Conservation (phyloP, 1,140 invertebrate species). For the Musca vetustissima region DNA sequence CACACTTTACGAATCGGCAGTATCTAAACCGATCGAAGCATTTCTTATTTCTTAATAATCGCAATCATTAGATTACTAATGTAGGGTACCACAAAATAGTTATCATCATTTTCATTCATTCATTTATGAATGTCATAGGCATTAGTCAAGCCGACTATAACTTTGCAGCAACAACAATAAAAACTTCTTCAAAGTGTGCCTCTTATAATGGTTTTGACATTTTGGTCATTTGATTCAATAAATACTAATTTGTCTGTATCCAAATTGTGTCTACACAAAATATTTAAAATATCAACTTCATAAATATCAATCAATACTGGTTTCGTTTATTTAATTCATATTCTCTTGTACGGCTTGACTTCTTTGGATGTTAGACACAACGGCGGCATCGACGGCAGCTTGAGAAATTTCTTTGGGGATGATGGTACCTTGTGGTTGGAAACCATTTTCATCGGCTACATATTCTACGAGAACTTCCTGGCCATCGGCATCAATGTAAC, state of each 20-base stretch:
- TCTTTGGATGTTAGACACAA: constrained; percentile 36
- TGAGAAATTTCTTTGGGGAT: constrained; percentile 54
- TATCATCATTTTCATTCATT: background rate
- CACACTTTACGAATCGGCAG: too few relatives aligned
- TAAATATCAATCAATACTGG: background rate
- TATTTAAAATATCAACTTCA: background rate
- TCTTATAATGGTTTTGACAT: constrained; percentile 16
- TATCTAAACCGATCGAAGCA: too few relatives aligned
- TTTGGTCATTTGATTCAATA: background rate
- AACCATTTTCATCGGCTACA: constrained; percentile 70
- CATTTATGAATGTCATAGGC: constrained; percentile 5
- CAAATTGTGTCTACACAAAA: background rate
- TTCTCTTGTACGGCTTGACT: background rate
- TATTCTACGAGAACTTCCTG: constrained; percentile 67
- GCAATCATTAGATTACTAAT: too few relatives aligned
- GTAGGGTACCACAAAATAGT: too few relatives aligned
- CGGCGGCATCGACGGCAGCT: constrained; percentile 40
- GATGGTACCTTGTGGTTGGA: constrained; percentile 61
- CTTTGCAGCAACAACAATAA: too few relatives aligned
- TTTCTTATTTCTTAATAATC: too few relatives aligned
- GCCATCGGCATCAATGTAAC: constrained; percentile 67
- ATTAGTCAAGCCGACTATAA: background rate
- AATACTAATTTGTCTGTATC: background rate
- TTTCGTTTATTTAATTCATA: constrained; percentile 2
- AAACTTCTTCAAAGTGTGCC: too few relatives aligned